Evolutionary conservation across 2,113 vertebrate genomes (phyloP).

Genomic region (Argyrosomus japonicus): DNA sequence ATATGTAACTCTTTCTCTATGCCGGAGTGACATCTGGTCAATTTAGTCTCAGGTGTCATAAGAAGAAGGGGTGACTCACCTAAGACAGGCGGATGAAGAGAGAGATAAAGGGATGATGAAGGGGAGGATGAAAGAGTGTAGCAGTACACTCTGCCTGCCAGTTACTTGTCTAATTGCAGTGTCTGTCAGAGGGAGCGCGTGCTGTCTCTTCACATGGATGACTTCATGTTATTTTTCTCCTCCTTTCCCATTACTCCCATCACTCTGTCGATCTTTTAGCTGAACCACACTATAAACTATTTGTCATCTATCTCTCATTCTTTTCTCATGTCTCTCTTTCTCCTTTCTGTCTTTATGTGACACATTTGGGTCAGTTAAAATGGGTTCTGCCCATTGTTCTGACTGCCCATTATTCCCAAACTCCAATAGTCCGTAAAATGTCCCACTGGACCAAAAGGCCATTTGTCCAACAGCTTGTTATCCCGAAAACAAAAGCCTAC

Average conservation of each 20-base stretch:
- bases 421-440: too few relatives aligned
- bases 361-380: neutral
- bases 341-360: neutral
- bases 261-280: neutral
- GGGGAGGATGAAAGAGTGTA: slow-evolving; percentile 58
- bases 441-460: too few relatives aligned
- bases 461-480: too few relatives aligned
- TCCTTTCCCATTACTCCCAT: slow-evolving; percentile 19
- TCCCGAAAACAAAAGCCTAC: too few relatives aligned
- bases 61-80: slow-evolving; percentile 70
- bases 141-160: slow-evolving; percentile 52
- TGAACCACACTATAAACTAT: neutral
- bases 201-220: slow-evolving; percentile 47
- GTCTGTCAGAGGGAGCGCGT: slow-evolving; percentile 61
- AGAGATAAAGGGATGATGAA: slow-evolving; percentile 57
- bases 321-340: neutral
- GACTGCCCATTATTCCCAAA: too few relatives aligned
- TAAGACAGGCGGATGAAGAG: slow-evolving; percentile 30
- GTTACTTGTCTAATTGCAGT: slow-evolving; percentile 70
- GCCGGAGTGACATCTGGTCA: slow-evolving; percentile 49
- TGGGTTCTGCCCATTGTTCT: too few relatives aligned
- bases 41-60: slow-evolving; percentile 57
- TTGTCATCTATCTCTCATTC: neutral
- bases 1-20: slow-evolving; percentile 4
- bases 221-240: slow-evolving; percentile 60